phyloP scores from a whole-genome alignment of 2,888 invertebrate species.

The Polydesmus complanatus region DNA sequence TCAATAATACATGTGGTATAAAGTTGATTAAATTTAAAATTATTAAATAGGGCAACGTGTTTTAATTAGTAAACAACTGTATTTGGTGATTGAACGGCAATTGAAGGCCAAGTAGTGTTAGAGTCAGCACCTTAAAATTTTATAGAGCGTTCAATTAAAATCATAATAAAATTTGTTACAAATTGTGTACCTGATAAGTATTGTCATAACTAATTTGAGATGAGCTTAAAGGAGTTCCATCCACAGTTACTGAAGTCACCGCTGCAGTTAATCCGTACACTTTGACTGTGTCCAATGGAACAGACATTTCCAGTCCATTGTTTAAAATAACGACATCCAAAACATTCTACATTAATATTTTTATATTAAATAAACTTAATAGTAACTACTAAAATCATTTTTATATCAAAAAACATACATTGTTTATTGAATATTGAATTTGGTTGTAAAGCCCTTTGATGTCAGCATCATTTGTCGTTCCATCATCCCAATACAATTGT shows the following conservation, averaged over 20 bases:
- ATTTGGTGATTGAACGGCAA: not conserved
- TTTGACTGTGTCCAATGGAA: constrained; percentile 4
- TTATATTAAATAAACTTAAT: not conserved
- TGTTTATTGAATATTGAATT: not conserved
- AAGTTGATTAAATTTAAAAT: no score
- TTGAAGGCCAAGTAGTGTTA: not conserved
- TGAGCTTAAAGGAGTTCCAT: not conserved
- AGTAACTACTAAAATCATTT: not conserved
- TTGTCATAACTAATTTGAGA: constrained; percentile 2
- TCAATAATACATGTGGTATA: no score
- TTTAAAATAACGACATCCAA: not conserved
- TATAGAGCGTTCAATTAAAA: not conserved
- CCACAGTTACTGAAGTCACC: not conserved
- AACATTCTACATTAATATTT: not conserved
- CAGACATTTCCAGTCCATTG: constrained; percentile 1
- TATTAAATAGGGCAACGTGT: no score
- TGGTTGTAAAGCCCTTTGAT: constrained; percentile 2
- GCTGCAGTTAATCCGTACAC: not conserved
- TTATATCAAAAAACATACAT: not conserved
- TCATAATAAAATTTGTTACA: not conserved
- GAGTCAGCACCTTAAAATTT: not conserved
- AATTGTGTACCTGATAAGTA: not conserved
- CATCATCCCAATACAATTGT: constrained; percentile 27
- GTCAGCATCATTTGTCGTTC: constrained; percentile 20
- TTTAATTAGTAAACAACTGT: no score